A percentile compares a stretch with the other conserved stretches of the same genome.
Evolutionary conservation across 1,140 invertebrate species (phyloP).

Genomic region (Trichonephila clavipes): DNA sequence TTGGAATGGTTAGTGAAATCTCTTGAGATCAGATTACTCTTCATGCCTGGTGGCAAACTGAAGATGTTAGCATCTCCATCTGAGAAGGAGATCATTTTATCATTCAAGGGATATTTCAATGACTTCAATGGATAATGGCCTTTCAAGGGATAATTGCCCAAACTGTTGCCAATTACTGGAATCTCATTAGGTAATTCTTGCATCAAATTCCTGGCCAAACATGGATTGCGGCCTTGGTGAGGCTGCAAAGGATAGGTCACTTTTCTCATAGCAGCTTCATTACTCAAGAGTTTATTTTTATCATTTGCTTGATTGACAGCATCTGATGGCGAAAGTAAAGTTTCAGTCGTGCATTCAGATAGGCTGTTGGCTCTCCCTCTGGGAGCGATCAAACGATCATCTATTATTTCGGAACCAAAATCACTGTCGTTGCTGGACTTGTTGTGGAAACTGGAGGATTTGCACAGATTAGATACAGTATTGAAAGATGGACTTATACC

Average conservation of each 20-base stretch:
- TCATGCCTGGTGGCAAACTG: conserved; percentile 71
- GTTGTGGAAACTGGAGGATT: conserved; percentile 32
- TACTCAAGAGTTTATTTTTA: conserved; percentile 70
- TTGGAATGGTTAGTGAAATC: conserved; percentile 77
- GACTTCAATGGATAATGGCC: conserved; percentile 21
- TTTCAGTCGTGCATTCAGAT: conserved; percentile 72
- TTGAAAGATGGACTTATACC: conserved; percentile 55
- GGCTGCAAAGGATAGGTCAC: conserved; percentile 85
- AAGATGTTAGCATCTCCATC: conserved; percentile 68
- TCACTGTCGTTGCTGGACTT: conserved; percentile 44
- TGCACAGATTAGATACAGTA: conserved; percentile 35
- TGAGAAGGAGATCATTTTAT: conserved; percentile 65
- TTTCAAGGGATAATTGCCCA: conserved; percentile 83
- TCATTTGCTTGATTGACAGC: conserved; percentile 59
- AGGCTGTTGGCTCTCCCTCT: conserved; percentile 55
- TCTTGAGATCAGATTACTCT: conserved; percentile 80
- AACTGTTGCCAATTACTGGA: conserved; percentile 83
- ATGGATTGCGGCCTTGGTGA: conserved; percentile 93
- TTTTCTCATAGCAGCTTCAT: conserved; percentile 77
- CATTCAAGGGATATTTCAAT: conserved; percentile 46
- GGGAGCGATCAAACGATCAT: conserved; percentile 53
- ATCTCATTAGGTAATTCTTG: conserved; percentile 84
- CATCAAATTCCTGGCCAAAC: conserved; percentile 91
- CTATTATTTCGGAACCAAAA: neutral
- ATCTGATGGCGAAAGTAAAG: conserved; percentile 65